phyloP scores from a whole-genome alignment of 2,797 vertebrate species.

The Pterois miles region DNA sequence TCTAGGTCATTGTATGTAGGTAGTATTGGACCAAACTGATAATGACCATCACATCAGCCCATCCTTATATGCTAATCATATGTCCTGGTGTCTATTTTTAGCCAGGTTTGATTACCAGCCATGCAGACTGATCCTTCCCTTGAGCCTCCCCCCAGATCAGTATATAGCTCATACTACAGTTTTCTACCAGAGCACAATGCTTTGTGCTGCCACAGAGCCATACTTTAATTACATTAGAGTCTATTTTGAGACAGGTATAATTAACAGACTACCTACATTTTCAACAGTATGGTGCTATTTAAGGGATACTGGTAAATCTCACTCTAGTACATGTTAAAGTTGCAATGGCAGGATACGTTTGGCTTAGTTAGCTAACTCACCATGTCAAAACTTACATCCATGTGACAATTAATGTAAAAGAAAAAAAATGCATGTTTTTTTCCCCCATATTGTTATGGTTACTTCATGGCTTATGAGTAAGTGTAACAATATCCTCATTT shows the following conservation, averaged over 20 bases:
- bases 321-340: background rate
- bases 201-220: background rate
- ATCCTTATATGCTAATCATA: conserved; percentile 10
- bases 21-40: background rate
- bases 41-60: background rate
- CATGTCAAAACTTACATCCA: background rate
- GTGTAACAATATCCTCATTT: background rate
- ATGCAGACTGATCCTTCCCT: background rate
- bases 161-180: background rate
- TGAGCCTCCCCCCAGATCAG: background rate
- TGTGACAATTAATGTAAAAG: background rate
- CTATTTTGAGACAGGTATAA: conserved; percentile 44
- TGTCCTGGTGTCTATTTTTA: conserved; percentile 10
- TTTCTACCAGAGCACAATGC: background rate
- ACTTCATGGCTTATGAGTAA: background rate
- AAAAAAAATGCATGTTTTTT: background rate
- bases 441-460: background rate
- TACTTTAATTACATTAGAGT: conserved; percentile 31
- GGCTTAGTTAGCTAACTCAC: background rate
- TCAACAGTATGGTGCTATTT: background rate
- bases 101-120: conserved; percentile 11
- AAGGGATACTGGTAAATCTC: background rate
- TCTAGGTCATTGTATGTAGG: background rate
- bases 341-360: background rate
- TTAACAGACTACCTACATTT: conserved; percentile 16